Evolutionary conservation across 2,888 invertebrate species (phyloP).

Genomic region (Scelioninae gen. 1): DNA sequence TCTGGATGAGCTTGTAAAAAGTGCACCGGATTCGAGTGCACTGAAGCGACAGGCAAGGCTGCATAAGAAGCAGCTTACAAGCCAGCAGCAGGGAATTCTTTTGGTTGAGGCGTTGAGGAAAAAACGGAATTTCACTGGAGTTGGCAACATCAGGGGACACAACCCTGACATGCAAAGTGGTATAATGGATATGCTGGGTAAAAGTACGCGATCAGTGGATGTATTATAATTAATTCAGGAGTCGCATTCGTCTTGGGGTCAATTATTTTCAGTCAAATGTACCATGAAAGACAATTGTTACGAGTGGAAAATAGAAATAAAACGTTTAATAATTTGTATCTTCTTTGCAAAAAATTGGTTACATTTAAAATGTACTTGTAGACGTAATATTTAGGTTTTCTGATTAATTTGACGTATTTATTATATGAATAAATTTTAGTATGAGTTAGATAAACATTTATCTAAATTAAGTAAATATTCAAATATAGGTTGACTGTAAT

Average conservation of each 20-base stretch:
- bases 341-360: no score
- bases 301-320: not conserved
- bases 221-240: conserved; percentile 39
- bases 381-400: no score
- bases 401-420: no score
- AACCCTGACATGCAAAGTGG: conserved; percentile 88
- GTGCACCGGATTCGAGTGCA: conserved; percentile 51
- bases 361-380: no score
- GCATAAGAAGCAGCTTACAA: conserved; percentile 85
- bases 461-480: no score
- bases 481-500: no score
- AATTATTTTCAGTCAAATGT: not conserved
- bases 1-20: conserved; percentile 72
- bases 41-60: conserved; percentile 45
- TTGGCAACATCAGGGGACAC: conserved; percentile 85
- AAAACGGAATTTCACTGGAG: conserved; percentile 84
- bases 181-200: conserved; percentile 92
- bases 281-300: not conserved
- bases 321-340: not conserved
- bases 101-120: conserved; percentile 90
- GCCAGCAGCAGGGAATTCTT: conserved; percentile 90
- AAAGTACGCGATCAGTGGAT: conserved; percentile 86
- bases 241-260: conserved; percentile 3
- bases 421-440: no score
- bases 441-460: no score